phyloP scores from a whole-genome alignment of 2,797 vertebrate species.

The Urocyon cinereoargenteus region DNA sequence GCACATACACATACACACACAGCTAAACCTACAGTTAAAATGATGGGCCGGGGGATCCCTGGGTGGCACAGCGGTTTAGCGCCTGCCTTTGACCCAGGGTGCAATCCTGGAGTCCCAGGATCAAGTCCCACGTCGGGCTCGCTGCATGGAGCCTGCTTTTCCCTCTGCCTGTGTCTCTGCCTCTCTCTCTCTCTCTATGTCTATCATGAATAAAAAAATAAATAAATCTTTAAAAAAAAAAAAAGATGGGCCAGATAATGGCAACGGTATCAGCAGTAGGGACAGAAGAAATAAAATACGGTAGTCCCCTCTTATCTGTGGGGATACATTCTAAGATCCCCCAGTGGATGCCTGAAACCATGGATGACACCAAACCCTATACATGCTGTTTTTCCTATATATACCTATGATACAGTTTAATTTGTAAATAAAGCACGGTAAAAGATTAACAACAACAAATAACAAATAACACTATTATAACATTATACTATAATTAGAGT shows the following conservation, averaged over 20 bases:
- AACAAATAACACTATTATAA: not conserved
- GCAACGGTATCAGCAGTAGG: not conserved
- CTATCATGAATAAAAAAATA: no score
- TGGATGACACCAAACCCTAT: not conserved
- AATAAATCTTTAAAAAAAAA: no score
- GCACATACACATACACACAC: not conserved
- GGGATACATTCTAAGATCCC: not conserved
- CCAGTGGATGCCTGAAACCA: not conserved
- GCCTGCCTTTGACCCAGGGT: no score
- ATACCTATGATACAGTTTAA: not conserved
- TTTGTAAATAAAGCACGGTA: not conserved
- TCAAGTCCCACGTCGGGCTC: no score
- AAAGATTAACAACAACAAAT: not conserved
- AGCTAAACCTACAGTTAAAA: not conserved
- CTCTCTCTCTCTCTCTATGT: no score
- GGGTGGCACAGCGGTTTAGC: no score
- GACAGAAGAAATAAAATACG: not conserved
- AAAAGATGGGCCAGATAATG: not conserved
- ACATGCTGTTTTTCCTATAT: not conserved
- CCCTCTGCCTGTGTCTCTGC: no score
- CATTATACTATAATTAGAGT: not conserved
- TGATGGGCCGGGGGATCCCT: not conserved
- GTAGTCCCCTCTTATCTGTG: not conserved
- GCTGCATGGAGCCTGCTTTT: no score
- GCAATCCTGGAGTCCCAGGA: no score